Conservation (phyloP, 2,888 invertebrate genomes). For the Eilema sororculum region DNA sequence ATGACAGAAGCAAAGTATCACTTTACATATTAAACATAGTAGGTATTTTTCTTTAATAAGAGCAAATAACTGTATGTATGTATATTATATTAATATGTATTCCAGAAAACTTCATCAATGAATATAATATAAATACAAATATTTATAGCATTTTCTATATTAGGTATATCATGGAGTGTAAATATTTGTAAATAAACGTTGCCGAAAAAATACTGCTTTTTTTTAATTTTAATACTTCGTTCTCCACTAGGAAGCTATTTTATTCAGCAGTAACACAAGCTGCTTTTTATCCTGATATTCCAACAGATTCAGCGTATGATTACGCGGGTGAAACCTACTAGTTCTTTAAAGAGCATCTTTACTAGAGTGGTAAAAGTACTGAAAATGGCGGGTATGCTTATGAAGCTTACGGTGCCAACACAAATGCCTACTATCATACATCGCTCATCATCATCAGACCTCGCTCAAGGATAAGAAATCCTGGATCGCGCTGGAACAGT, state of each 20-base stretch:
- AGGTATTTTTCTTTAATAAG: background rate
- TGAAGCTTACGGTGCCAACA: no score
- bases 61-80: no score
- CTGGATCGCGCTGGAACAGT: background rate
- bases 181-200: slow-evolving; percentile 19
- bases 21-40: no score
- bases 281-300: no score
- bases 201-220: background rate
- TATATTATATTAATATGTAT: background rate
- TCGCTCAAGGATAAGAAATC: background rate
- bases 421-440: background rate
- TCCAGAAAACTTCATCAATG: background rate
- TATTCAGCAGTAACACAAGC: no score
- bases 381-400: no score
- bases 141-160: background rate
- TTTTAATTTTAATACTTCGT: background rate
- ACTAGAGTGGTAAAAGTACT: no score
- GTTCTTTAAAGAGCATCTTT: no score
- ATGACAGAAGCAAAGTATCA: no score
- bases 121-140: background rate
- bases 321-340: no score
- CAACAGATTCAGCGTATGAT: no score
- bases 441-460: no score
- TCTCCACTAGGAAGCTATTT: background rate
- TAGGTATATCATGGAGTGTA: slow-evolving; percentile 9